Percentiles rank a stretch among this genome's conserved stretches.
These are phyloP conservation scores for Drosophila paramelanica DNA, from an alignment of 2,888 invertebrate species.

Conservation along the genomic window DNA sequence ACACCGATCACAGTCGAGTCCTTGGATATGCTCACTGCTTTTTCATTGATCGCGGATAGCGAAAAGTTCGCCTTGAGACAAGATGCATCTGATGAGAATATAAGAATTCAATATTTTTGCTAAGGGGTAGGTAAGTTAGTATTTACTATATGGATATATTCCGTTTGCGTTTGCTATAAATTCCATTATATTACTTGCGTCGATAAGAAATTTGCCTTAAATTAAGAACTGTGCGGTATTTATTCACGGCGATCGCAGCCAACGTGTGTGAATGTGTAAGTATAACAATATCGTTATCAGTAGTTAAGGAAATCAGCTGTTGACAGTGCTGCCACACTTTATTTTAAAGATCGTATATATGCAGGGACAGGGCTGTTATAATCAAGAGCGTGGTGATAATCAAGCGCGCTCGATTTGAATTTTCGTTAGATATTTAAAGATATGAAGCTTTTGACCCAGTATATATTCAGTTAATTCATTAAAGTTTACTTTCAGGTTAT, in stretches of 20 bases:
- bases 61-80: slow-evolving; percentile 86
- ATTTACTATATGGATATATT: slow-evolving; percentile 71
- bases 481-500: neutral
- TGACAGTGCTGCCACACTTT: slow-evolving; percentile 50
- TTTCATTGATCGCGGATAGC: slow-evolving; percentile 86
- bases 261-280: slow-evolving; percentile 2
- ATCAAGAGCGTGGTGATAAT: neutral
- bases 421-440: no score
- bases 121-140: neutral
- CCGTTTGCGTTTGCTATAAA: slow-evolving; percentile 63
- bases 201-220: slow-evolving; percentile 20
- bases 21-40: slow-evolving; percentile 85
- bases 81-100: slow-evolving; percentile 54
- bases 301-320: slow-evolving; percentile 42
- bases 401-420: neutral
- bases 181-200: slow-evolving; percentile 24
- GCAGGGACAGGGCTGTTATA: slow-evolving; percentile 19
- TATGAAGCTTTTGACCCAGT: no score
- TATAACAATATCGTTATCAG: slow-evolving; percentile 32
- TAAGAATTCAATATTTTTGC: neutral
- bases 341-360: neutral
- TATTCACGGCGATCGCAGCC: neutral
- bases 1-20: slow-evolving; percentile 71
- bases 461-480: neutral
- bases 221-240: neutral